Evolutionary conservation across 2,888 invertebrate genomes (phyloP).

Genomic region (Linyphia triangularis): DNA sequence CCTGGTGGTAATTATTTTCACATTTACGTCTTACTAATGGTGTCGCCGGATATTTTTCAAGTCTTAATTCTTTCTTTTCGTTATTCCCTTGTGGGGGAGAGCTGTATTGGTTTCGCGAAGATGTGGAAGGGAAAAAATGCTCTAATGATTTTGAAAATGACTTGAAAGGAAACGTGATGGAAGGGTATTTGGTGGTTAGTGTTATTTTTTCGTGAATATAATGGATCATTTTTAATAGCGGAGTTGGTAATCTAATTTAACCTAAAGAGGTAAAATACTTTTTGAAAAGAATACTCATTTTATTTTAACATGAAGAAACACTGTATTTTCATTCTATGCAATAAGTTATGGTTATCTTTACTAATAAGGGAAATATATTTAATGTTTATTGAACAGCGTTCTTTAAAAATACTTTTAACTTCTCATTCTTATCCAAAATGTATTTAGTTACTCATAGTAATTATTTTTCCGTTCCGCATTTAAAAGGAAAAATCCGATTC

Average conservation of each 20-base stretch:
- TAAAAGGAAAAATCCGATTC: no score
- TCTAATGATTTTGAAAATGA: slow-evolving; percentile 39
- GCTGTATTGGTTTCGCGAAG: not conserved
- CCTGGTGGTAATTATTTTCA: slow-evolving; percentile 63
- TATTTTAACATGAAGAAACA: not conserved
- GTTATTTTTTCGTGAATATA: slow-evolving; percentile 9
- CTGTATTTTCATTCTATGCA: no score
- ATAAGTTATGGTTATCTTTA: no score
- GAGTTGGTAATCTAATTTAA: not conserved
- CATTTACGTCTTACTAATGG: slow-evolving; percentile 66
- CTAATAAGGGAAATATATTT: no score
- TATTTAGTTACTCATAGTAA: no score
- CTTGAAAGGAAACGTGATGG: slow-evolving; percentile 26
- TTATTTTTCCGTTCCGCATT: no score
- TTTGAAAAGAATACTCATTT: not conserved
- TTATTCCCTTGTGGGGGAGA: not conserved
- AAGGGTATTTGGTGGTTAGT: not conserved
- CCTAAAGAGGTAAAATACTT: not conserved
- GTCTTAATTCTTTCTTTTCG: slow-evolving; percentile 43
- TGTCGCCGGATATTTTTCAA: slow-evolving; percentile 49
- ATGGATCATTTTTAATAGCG: not conserved
- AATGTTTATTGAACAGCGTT: no score
- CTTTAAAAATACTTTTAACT: no score
- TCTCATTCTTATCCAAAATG: no score
- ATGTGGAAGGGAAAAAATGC: not conserved